Base-by-base conservation (phyloP, 2,888 invertebrate species). In the Hirtodrosophila cameraria region DNA sequence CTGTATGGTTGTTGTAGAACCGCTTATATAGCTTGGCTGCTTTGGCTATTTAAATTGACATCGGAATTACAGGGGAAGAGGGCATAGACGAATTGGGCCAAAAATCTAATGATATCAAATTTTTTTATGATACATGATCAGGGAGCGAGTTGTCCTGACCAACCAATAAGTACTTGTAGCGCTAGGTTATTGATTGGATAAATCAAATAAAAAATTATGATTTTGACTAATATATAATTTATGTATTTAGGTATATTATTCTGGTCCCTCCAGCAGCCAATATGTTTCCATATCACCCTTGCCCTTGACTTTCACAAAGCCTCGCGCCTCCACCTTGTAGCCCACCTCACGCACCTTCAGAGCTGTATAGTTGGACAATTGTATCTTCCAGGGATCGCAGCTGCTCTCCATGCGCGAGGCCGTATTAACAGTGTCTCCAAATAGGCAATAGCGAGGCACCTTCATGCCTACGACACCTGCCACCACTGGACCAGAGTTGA, bases 391-490 rank as follows among this genome's bases (percentile, higher is more conserved):
- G 1, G 94, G 92, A 93, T 95, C 89, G 27, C 91, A 89, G 45
- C 93, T 92, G 9, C 93, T 93, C 88, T 97, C 97, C 97, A 97
- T 97, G 57, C 97, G 93, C 2, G 97, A 96, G 1, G 97, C 97
- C 0, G 96, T 97, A 88, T 97, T 97, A 13, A 97, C 96, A 0
- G 97, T 96, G 89, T 97, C 97, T 0, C 97, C 97, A 66, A 97
- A 97, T 39, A 97, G 94, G 81, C 97, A 97, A 89, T 96, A 97
- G 0, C 97, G 93, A 0, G 96, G 97, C 46, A 96, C 94, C 85
- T 96, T 95, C 30, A 95, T 91, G 0, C 97, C 97, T 0, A 97
- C 95, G 13, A 97, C 95, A 0, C 97, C 97, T 0, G 96, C 97
- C 3, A 97, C 97, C 27, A 96, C 96, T 0, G 96, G 94, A 0